Evolutionary conservation across 2,113 vertebrate species (phyloP).

Genomic region (Sinocyclocheilus maitianheensis): DNA sequence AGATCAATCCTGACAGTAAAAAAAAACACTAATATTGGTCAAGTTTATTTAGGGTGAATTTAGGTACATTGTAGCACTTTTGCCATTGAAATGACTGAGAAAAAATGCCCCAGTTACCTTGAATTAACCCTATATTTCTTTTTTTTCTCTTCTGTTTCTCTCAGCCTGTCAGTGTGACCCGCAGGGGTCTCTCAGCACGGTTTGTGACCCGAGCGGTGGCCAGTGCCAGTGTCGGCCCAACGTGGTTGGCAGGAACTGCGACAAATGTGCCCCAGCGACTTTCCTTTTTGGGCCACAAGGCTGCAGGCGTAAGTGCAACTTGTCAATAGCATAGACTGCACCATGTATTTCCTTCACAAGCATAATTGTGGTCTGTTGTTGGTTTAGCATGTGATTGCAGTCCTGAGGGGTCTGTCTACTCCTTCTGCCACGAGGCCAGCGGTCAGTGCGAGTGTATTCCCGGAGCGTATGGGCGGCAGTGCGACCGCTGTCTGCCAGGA

Average conservation of each 20-base stretch:
- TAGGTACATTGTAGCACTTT: background rate
- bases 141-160: constrained; percentile 6
- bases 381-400: constrained; percentile 85
- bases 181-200: constrained; percentile 91
- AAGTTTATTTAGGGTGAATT: background rate
- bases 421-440: constrained; percentile 81
- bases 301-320: constrained; percentile 83
- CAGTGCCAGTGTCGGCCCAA: constrained; percentile 92
- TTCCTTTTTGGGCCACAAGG: constrained; percentile 91
- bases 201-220: constrained; percentile 90
- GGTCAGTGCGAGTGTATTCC: constrained; percentile 90
- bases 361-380: constrained; percentile 15
- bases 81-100: background rate
- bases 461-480: constrained; percentile 83
- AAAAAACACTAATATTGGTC: background rate
- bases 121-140: background rate
- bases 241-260: constrained; percentile 86
- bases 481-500: constrained; percentile 86
- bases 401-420: constrained; percentile 80
- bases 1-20: background rate
- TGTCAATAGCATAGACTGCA: background rate
- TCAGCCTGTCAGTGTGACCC: constrained; percentile 90
- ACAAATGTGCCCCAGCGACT: constrained; percentile 86
- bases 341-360: background rate
- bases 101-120: background rate